Evolutionary conservation across 2,888 invertebrate species (phyloP), one percentile per base, ranked within the genome.

Genomic region (Metacarcinus magister): DNA sequence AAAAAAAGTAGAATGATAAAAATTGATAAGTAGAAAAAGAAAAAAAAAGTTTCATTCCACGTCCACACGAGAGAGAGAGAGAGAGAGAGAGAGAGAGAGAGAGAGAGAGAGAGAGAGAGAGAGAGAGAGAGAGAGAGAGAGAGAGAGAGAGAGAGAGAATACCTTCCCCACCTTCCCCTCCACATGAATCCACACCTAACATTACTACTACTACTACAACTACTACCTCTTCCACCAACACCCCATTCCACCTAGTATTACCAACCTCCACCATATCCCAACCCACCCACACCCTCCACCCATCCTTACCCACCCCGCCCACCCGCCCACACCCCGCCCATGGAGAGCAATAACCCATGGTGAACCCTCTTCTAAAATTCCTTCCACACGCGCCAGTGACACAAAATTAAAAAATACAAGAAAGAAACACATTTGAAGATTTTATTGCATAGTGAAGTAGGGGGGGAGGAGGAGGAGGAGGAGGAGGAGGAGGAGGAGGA

Each of bases 401-500:
- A 95, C 92, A 92, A 92, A 95, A 95, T 95, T 92, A 95, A 95
- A 95, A 92, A 95, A 95, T 82, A 92, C 82, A 91, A 32, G 8
- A 82, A 82, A 82, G 8, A 82, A 0, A 82, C 82, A 82, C 95
- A 95, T 95, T 95, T 95, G 95, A 95, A 95, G 95, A 95, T 95
- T 95, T 95, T 95, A 95, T 95, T 95, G 95, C 95, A 95, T 92
- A 95, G 95, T 95, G 92, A 95, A 95, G 95, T 95, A 82, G 10
- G 44, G 95, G 92, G 16, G 48, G 39, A n/a, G 39, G 75, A 23
- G 48, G n/a, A 82, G 46, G 82, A 82, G 82, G 82, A 48, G 48
- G 48, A 23, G 94, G 46, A 28, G 82, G 82, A 82, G 82, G 82
- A 82, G 82, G 82, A 82, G 82, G 82, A 82, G 82, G 82, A 82